These are phyloP conservation scores for Leptoclinus maculatus DNA, from an alignment of 2,797 vertebrate species.

Conservation along the genomic window DNA sequence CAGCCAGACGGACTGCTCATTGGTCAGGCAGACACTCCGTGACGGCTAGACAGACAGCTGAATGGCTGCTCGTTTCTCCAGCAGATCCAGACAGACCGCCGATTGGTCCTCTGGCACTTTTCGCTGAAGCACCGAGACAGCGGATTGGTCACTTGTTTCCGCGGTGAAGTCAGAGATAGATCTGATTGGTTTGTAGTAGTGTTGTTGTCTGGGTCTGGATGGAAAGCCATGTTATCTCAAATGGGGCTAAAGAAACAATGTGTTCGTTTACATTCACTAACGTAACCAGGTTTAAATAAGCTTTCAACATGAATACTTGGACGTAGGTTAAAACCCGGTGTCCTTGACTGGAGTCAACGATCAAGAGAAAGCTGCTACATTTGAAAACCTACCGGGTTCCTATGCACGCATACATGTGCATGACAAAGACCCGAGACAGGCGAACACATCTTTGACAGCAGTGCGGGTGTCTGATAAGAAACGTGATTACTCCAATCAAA, in stretches of 20 bases:
- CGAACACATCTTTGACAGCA: conserved; percentile 30
- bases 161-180: conserved; percentile 55
- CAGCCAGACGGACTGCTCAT: conserved; percentile 55
- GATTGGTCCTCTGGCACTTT: conserved; percentile 40
- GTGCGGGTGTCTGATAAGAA: conserved; percentile 22
- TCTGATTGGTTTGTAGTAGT: conserved; percentile 81
- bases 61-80: conserved; percentile 49
- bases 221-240: conserved; percentile 73
- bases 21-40: conserved; percentile 52
- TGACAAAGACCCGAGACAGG: conserved; percentile 55
- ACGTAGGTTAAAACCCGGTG: neutral
- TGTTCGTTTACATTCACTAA: conserved; percentile 17
- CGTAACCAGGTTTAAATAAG: neutral
- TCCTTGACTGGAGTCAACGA: neutral
- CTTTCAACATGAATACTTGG: too few relatives aligned
- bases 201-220: conserved; percentile 87
- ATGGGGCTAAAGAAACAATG: conserved; percentile 50
- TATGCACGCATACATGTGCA: neutral
- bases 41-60: conserved; percentile 64
- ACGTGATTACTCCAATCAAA: conserved; percentile 6
- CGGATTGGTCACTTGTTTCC: conserved; percentile 69
- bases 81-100: conserved; percentile 41
- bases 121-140: neutral
- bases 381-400: neutral
- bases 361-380: too few relatives aligned